A percentile compares a stretch with the other conserved stretches of the same genome.
Evolutionary conservation across 2,888 invertebrate genomes (phyloP).

Genomic region (Lycocerus yunnanus): DNA sequence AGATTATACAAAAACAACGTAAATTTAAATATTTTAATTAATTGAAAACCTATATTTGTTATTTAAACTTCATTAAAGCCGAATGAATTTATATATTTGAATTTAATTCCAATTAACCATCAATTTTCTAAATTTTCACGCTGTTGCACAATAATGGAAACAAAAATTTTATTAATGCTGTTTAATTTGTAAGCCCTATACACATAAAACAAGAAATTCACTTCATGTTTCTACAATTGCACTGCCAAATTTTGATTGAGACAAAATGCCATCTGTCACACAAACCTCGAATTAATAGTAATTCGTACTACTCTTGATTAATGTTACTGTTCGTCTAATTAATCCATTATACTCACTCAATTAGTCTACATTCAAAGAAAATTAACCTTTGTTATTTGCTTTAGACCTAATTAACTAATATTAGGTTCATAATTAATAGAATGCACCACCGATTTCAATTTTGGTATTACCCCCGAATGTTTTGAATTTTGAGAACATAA

Average conservation of each 20-base stretch:
- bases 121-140: background rate
- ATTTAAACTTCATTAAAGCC: too few species aligned
- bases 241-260: slow-evolving; percentile 12
- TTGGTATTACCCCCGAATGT: background rate
- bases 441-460: background rate
- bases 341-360: slow-evolving; percentile 21
- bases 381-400: slow-evolving; percentile 12
- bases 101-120: background rate
- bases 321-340: slow-evolving; percentile 21
- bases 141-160: background rate
- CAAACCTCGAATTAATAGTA: slow-evolving; percentile 5
- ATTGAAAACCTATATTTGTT: too few species aligned
- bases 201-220: background rate
- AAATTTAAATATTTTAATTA: too few species aligned
- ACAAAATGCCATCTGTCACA: slow-evolving; percentile 8
- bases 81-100: background rate
- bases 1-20: too few species aligned
- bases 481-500: background rate
- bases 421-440: background rate
- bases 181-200: background rate
- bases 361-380: slow-evolving; percentile 23
- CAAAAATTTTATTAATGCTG: background rate
- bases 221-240: slow-evolving; percentile 1
- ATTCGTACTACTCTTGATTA: slow-evolving; percentile 35
- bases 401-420: background rate